Base-by-base conservation (phyloP, 2,888 invertebrate genomes). In the Spicauda simplicius region DNA sequence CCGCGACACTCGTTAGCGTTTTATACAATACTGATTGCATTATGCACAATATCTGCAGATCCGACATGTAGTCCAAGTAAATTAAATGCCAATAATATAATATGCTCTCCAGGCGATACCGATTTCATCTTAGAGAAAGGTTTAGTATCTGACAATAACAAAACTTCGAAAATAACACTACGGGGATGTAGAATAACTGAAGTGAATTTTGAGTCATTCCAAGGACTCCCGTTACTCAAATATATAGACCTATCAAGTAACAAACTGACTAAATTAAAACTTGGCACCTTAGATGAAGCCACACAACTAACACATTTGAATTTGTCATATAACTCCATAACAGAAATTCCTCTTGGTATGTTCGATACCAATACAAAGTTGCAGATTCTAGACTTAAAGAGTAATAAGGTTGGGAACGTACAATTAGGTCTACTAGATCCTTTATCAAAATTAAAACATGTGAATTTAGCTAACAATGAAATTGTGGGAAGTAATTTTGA, bases 191-290 rank as follows among this genome's bases (percentile, higher is more conserved):
- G 71, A 64, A 77, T 86, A 72, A 72, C 73, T 18, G 77, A 74
- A 7, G 69, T 89, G 0, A 81, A 82, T 14, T 72, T 64, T 0
- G 82, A 82, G 69, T 76, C 83, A 2, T 89, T 89, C 57, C 69
- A 81, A 48, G 74, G 77, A 12, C 72, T 86, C 14, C 74, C 74
- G 18, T 67, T 74, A n/a, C 71, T 87, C 1, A 72, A 80, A 73
- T 74, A 79, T 56, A 72, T 89, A 2, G 87, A 88, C 72, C 64
- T 89, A 19, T 86, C 87, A 5, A 55, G 74, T 10, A 89, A 89
- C 69, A 81, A 80, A 66, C 78, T 89, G 41, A 64, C 68, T 8
- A 70, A 66, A n/a, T 67, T 89, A 0, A 77, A 80, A 73, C 73
- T 83, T 1, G 86, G 84, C 2, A 81, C 82, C 8, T 69, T 89